Evolutionary conservation across 2,113 vertebrate genomes (phyloP), one percentile per base, ranked within the genome.

Genomic region (Stigmatopora nigra): DNA sequence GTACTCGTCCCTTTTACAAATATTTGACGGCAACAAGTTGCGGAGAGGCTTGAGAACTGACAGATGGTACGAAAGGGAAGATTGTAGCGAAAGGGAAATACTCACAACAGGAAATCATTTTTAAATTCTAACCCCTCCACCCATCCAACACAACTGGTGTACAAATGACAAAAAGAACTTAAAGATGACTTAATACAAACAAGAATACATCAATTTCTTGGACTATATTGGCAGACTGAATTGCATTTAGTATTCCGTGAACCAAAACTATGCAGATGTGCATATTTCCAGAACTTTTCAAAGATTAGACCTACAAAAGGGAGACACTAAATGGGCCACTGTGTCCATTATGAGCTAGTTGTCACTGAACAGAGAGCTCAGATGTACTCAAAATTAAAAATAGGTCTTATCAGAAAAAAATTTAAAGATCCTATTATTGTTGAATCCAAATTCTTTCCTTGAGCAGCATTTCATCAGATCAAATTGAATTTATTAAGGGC

Each of bases 1-100:
- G 78, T 88, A 91, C 93, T 92, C 94, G 95, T 93, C 92, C 91
- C 92, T 94, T 31, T 88, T 92, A 91, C 92, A 91, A 92, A 88
- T 61, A 46, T 77, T 67, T 73, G 81, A 83, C 65, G 64, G 67
- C 80, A 77, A 67, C 48, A 47, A 71, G 63, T 56, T 77, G 47
- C 67, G 62, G 47, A 80, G 69, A 31, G 67, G 70, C 41, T 70
- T 58, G 64, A 63, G 62, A 73, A 77, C 4, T 61, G 19, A 65
- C 3, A 9, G 35, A 13, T 8, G 38, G 6, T 46, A 49, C 25
- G 36, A 56, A 38, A 17, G 17, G 5, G 52, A 1, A 48, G 56
- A 31, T 1, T 35, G 44, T 45, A 20, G 36, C 57, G 60, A 4
- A 71, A 76, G 71, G 71, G 19, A 68, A 55, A 62, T 51, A 14